phyloP scores from a whole-genome alignment of 2,888 invertebrate species.

The Hyposoter didymator region DNA sequence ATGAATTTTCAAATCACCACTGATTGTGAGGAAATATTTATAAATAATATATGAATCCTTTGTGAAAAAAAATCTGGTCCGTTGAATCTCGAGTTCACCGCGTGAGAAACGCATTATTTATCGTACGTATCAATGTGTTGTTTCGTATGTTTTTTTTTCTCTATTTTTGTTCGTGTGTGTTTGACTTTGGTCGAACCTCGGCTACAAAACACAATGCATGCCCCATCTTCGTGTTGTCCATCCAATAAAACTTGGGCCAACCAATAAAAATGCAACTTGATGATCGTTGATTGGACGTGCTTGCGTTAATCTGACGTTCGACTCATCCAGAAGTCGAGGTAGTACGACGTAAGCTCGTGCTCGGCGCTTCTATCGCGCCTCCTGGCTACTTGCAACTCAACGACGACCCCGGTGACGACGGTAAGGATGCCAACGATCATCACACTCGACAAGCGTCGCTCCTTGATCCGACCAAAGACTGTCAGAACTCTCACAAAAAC shows the following conservation, averaged over 20 bases:
- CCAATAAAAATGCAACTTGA: not conserved
- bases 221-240: conserved; percentile 20
- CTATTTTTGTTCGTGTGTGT: conserved; percentile 52
- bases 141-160: conserved; percentile 50
- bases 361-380: conserved; percentile 60
- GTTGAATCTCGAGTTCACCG: conserved; percentile 47
- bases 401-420: conserved; percentile 76
- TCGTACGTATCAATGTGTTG: conserved; percentile 67
- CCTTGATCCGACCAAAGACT: conserved; percentile 62
- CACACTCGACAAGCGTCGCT: conserved; percentile 64
- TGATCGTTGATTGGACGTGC: conserved; percentile 3
- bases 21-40: not conserved
- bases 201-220: conserved; percentile 37
- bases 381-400: conserved; percentile 76
- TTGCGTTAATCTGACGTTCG: conserved; percentile 6
- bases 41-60: conserved; percentile 13
- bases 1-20: not conserved
- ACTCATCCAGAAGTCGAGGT: conserved; percentile 59
- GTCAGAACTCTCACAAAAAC: conserved; percentile 66
- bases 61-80: conserved; percentile 30
- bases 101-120: conserved; percentile 46
- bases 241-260: conserved; percentile 14
- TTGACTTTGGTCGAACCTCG: conserved; percentile 29
- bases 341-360: conserved; percentile 60
- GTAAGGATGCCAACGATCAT: conserved; percentile 77